A percentile compares a stretch with the other conserved stretches of the same genome.
These are phyloP conservation scores for Paramisgurnus dabryanus DNA, from an alignment of 2,113 vertebrate species.

Conservation along the genomic window DNA sequence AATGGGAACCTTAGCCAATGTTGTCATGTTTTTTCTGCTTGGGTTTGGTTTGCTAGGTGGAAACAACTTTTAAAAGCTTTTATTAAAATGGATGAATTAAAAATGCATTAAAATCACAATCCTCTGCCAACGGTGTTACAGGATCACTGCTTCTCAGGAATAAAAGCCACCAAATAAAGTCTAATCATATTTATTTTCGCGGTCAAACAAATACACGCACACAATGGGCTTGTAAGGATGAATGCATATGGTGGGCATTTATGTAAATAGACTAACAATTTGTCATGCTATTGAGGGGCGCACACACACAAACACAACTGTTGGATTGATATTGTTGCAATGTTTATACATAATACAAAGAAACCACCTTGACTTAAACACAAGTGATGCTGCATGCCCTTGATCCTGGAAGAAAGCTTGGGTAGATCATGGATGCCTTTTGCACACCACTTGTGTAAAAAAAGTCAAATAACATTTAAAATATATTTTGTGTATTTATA, in stretches of 20 bases:
- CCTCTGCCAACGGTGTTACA: too few species aligned
- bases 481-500: conserved; percentile 80
- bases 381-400: conserved; percentile 66
- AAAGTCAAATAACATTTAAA: conserved; percentile 80
- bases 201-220: conserved; percentile 35
- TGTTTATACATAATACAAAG: conserved; percentile 61
- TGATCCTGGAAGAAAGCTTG: conserved; percentile 65
- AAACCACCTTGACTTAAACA: conserved; percentile 60
- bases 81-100: too few species aligned
- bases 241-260: conserved; percentile 22
- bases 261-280: conserved; percentile 33
- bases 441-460: conserved; percentile 62
- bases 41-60: too few species aligned
- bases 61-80: too few species aligned
- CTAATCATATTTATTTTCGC: conserved; percentile 41
- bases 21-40: neutral
- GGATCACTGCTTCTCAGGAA: too few species aligned
- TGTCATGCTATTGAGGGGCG: conserved; percentile 31
- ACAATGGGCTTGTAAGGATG: conserved; percentile 7
- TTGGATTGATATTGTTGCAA: conserved; percentile 37
- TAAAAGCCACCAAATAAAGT: too few species aligned
- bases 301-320: conserved; percentile 61
- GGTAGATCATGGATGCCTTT: conserved; percentile 66
- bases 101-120: too few species aligned
- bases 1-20: neutral